Conservation (phyloP, 2,888 invertebrate genomes). For the Spialia ferax region DNA sequence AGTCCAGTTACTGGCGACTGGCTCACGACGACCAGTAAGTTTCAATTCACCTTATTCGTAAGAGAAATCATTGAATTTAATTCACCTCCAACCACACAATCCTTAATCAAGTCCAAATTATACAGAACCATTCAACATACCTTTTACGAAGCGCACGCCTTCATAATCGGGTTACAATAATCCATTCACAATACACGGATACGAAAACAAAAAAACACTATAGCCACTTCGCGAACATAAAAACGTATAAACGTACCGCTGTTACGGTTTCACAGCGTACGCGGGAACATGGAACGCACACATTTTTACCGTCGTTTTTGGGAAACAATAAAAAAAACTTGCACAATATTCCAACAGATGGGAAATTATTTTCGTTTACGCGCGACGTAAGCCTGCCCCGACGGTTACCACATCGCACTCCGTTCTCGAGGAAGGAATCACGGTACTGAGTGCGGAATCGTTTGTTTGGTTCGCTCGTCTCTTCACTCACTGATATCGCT, state of each 20-base stretch:
- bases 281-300: slow-evolving; percentile 60
- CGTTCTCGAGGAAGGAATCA: slow-evolving; percentile 64
- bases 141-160: slow-evolving; percentile 67
- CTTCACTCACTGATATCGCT: slow-evolving; percentile 54
- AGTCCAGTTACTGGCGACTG: slow-evolving; percentile 79
- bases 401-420: slow-evolving; percentile 49
- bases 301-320: slow-evolving; percentile 63
- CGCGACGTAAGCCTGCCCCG: slow-evolving; percentile 60
- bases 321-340: slow-evolving; percentile 72
- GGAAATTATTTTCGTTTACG: slow-evolving; percentile 80
- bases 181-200: slow-evolving; percentile 78
- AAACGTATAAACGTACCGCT: slow-evolving; percentile 56
- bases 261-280: slow-evolving; percentile 55
- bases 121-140: slow-evolving; percentile 46
- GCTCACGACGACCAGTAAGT: slow-evolving; percentile 50
- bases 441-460: slow-evolving; percentile 66
- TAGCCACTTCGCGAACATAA: slow-evolving; percentile 73
- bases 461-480: slow-evolving; percentile 62
- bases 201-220: slow-evolving; percentile 75
- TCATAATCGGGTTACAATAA: slow-evolving; percentile 77
- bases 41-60: slow-evolving; percentile 46
- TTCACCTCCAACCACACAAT: slow-evolving; percentile 14
- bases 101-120: slow-evolving; percentile 34
- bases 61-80: slow-evolving; percentile 46
- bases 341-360: slow-evolving; percentile 84